Base-by-base conservation (phyloP, 2,888 invertebrate species). In the Caenorhabditis becei region DNA sequence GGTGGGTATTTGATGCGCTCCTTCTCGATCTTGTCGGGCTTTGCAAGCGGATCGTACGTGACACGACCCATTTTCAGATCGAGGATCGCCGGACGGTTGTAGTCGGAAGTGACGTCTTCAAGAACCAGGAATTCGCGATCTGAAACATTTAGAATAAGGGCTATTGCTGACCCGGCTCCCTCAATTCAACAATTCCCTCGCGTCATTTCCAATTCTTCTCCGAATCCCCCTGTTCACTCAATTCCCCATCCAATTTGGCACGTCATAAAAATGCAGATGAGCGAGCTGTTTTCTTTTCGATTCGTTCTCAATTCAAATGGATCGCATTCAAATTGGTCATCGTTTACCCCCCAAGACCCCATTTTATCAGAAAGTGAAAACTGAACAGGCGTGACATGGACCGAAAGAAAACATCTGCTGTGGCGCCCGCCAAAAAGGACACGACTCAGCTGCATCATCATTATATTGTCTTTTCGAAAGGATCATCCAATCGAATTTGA, bases 11-110 rank as follows among this genome's bases (percentile, higher is more conserved):
- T 90, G 58, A 75, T 66, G 18, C 61, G 74, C 59, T 89, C 89
- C 58, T 84, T 84, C 24, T 74, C 58, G 24, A 72, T 77, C 74
- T 90, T 90, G 54, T 82, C 87, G 5, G 77, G 82, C 35, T 35
- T 83, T 0, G 90, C 90, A 20, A 77, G 49, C 8, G 90, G 90
- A 83, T 90, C 90, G 67, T 80, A 87, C 0, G 89, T 89, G 28
- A 87, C 85, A 44, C 70, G 77, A 1, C 90, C 90, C 82, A 90
- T 90, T 80, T 87, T 87, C 1, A 86, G 49, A 59, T 87, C 87
- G 28, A 87, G 67, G 44, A 85, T 87, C 14, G 85, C 87, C 3
- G 87, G 87, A 54, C 53, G 47, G 2, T 44, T 62, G 70, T 83
- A 89, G 3, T 35, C 32, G 28, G 74, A 20, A 7, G 88, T 88